phyloP scores from a whole-genome alignment of 2,888 invertebrate genomes.

The Linnaemya vulpina region DNA sequence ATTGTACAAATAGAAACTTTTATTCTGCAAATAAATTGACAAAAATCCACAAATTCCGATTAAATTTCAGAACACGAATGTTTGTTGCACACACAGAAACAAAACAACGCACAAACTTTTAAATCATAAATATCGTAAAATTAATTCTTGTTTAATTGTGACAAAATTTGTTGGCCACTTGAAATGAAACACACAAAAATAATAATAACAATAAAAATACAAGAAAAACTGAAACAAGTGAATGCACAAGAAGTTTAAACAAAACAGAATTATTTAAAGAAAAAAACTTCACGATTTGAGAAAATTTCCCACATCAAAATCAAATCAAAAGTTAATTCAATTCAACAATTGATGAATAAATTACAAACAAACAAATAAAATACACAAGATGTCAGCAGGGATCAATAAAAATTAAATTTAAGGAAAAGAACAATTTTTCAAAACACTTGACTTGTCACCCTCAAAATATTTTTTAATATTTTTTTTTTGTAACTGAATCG shows the following conservation, averaged over 20 bases:
- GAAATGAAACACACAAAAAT: constrained; percentile 62
- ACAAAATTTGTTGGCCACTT: constrained; percentile 77
- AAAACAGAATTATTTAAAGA: constrained; percentile 71
- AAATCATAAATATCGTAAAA: constrained; percentile 70
- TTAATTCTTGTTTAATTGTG: constrained; percentile 81
- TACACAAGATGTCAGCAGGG: constrained; percentile 63
- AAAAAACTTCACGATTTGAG: constrained; percentile 60
- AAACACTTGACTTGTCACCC: constrained; percentile 60
- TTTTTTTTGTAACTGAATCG: constrained; percentile 40
- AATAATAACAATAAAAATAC: background rate
- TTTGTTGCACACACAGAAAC: background rate
- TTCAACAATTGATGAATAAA: constrained; percentile 55
- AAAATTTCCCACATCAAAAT: constrained; percentile 77
- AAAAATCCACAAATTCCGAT: constrained; percentile 47
- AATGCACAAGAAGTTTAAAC: constrained; percentile 66
- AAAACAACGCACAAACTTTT: constrained; percentile 26
- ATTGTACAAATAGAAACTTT: too few species aligned
- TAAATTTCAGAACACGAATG: constrained; percentile 48
- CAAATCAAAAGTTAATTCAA: constrained; percentile 65
- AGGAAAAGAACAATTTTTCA: constrained; percentile 1
- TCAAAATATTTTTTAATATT: constrained; percentile 33
- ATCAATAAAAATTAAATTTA: constrained; percentile 57
- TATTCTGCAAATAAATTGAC: background rate
- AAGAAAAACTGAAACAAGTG: constrained; percentile 38
- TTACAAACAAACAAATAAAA: constrained; percentile 19